Evolutionary conservation across 2,888 invertebrate species (phyloP), one percentile per base, ranked within the genome.

Genomic region (Standfussiana lucernea): DNA sequence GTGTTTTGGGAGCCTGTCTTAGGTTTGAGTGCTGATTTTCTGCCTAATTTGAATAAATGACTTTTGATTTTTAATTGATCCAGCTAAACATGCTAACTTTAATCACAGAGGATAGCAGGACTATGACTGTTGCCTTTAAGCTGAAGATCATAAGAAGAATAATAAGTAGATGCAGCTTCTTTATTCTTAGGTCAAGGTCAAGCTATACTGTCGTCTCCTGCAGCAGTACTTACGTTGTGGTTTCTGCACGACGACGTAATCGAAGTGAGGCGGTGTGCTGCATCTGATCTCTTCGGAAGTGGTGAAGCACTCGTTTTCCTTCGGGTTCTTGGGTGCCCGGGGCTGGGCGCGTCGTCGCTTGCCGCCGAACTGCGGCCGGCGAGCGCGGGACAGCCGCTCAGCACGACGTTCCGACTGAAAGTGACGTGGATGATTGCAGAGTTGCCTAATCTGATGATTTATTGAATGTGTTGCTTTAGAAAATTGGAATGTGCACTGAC

Each of bases 331-430:
- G 73, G 92, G 92, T 68, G 92, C 86, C 77, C 95, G 91, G 77
- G 93, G 91, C 37, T 93, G 93, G 3, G 95, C 92, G 50, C 96
- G 96, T 74, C 94, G 93, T 64, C 94, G 90, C 87, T 96, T 95
- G 77, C 93, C 95, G 56, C 95, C 95, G 81, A 93, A 92, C 85
- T 96, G 96, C 13, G 95, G 96, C 24, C 95, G 94, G 62, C 96
- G 95, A 71, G 95, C 96, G 84, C 95, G 96, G 62, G 95, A 95
- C 80, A 95, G 84, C 13, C 96, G 93, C 91, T 96, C 96, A 11
- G 95, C 96, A 82, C 95, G 95, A 87, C 95, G 95, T 88, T 96
- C 96, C 85, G 96, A 95, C 96, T 96, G 90, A 0, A 91, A 90
- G 61, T 59, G 10, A 53, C 21, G 15, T 11, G 10, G 32, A 8